Evolutionary conservation across 2,888 invertebrate species (phyloP).

Genomic region (Brenthis hecate): DNA sequence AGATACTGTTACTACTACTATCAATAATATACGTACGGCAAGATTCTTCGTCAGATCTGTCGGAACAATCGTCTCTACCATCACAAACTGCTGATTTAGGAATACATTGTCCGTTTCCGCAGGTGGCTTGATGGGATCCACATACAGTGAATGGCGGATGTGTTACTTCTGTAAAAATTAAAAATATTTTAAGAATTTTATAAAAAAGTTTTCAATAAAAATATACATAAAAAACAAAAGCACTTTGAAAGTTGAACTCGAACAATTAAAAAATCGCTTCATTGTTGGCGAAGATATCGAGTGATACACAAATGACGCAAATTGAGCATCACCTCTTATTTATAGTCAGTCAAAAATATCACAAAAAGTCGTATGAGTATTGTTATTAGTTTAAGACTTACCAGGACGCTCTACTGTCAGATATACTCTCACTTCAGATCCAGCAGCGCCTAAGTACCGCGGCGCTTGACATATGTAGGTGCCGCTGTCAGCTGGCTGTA

Average conservation of each 20-base stretch:
- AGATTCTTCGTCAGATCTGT: conserved; percentile 94
- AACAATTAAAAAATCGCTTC: too few relatives aligned
- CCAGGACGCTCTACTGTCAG: conserved; percentile 84
- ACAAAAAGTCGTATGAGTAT: not conserved
- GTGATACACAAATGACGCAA: too few relatives aligned
- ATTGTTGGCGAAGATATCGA: too few relatives aligned
- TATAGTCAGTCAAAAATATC: not conserved
- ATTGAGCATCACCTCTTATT: too few relatives aligned
- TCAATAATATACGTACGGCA: conserved; percentile 86
- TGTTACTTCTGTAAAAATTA: conserved; percentile 44
- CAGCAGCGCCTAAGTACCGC: conserved; percentile 84
- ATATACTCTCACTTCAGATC: conserved; percentile 85
- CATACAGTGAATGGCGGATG: conserved; percentile 48
- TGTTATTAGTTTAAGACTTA: not conserved
- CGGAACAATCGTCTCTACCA: conserved; percentile 88
- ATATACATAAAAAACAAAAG: too few relatives aligned
- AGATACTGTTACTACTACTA: not conserved
- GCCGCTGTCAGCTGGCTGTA: conserved; percentile 88
- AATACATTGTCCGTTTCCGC: conserved; percentile 95
- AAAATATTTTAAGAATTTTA: not conserved
- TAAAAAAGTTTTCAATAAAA: not conserved
- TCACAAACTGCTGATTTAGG: conserved; percentile 90
- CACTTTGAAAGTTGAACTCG: too few relatives aligned
- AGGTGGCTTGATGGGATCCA: conserved; percentile 87
- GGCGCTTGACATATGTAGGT: conserved; percentile 92